Conservation (phyloP, 2,113 vertebrate species). For the Pedetes capensis region DNA sequence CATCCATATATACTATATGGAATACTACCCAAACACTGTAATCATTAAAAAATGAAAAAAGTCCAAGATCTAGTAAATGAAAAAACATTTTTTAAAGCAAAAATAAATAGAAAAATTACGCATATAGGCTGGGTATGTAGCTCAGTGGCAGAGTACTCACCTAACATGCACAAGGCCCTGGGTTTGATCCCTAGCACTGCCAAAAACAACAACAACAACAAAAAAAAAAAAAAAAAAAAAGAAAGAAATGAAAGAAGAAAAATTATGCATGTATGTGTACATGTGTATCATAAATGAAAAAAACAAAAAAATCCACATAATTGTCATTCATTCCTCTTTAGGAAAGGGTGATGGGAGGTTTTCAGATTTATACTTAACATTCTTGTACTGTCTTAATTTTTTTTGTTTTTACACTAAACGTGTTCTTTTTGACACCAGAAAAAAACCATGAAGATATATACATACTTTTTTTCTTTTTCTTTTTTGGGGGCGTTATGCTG, state of each 20-base stretch:
- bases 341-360: background rate
- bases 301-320: background rate
- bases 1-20: background rate
- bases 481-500: background rate
- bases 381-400: background rate
- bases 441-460: background rate
- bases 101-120: background rate
- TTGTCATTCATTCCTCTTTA: background rate
- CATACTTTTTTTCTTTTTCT: background rate
- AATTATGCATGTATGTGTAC: background rate
- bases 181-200: background rate
- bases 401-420: conserved; percentile 13
- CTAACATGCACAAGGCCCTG: background rate
- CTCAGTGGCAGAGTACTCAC: background rate
- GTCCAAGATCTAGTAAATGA: background rate
- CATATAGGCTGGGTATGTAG: background rate
- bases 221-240: too few species aligned
- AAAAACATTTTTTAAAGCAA: background rate
- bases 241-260: background rate
- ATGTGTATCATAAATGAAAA: background rate
- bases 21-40: background rate
- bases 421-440: background rate
- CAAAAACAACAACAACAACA: too few species aligned
- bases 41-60: background rate
- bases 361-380: background rate